Base-by-base conservation (phyloP, 2,888 invertebrate genomes). In the Rhamphomyia laevipes region DNA sequence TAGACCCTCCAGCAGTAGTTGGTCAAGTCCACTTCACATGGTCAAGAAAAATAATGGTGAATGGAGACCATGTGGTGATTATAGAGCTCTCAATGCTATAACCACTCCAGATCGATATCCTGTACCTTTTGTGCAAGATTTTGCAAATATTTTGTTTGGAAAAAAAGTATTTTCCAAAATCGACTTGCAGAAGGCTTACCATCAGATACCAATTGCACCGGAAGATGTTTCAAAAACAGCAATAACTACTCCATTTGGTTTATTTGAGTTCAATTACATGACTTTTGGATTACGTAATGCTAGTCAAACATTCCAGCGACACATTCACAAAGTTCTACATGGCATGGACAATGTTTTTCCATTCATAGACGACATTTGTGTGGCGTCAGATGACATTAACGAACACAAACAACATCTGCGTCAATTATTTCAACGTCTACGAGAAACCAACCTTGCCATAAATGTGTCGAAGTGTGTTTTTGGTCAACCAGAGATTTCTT, bases 21-120 rank as follows among this genome's bases (percentile, higher is more conserved):
- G 65, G 67, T 58, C 67, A 0, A 64, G 60, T 46, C 70, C 65
- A 4, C 54, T 71, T 0, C 61, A 62, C 47, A 45, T 63, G 52
- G 57, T 56, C 10, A 52, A 51, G n/a, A 61, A 61, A 47, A 53
- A 52, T 40, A 44, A 52, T 9, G 53, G 53, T 7, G 46, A 50
- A 4, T 62, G 61, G 62, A 27, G 63, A 13, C 58, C 60, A 1
- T 62, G 63, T 48, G 61, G 62, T 0, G 61, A 64, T 40, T 63
- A 61, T 46, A 50, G 65, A 1, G 21, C 21, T 2, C 49, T 64
- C 0, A 64, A 64, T 45, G 47, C 50, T 1, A 40, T 43, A 7
- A 68, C 65, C 0, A 48, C 58, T 1, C 62, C 63, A 0, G 64
- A 67, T 53, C 42, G 58, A 2, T 63, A 64, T 46, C 64, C 65